Evolutionary conservation across 2,113 vertebrate species (phyloP).

Genomic region (Empidonax traillii): DNA sequence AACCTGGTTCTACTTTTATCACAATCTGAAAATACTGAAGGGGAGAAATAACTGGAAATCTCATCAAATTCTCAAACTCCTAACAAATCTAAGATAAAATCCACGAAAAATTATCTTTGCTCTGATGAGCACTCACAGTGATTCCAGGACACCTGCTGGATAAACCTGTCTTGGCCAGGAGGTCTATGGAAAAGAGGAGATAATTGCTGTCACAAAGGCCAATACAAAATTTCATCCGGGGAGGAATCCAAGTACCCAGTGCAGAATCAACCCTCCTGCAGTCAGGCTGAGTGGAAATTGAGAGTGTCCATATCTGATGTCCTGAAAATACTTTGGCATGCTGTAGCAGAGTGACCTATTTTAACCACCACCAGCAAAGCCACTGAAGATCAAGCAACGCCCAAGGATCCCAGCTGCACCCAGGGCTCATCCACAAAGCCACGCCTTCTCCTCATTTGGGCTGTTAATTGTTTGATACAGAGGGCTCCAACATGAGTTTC

Average conservation of each 20-base stretch:
- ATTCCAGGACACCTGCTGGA: not conserved
- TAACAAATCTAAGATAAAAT: not conserved
- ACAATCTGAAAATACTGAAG: not conserved
- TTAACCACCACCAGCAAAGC: not conserved
- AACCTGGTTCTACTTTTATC: not conserved
- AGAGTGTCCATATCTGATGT: not conserved
- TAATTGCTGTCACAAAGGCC: not conserved
- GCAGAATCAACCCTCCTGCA: not conserved
- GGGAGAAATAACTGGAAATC: not conserved
- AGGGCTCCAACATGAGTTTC: not conserved
- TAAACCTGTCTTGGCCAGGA: not conserved
- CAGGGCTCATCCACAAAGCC: rapidly evolving
- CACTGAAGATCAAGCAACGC: not conserved
- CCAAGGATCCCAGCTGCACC: not conserved
- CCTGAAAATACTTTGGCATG: not conserved
- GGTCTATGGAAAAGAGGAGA: not conserved
- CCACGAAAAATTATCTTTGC: not conserved
- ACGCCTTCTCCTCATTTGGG: not conserved
- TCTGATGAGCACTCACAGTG: not conserved
- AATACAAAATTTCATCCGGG: not conserved
- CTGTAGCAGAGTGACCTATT: not conserved
- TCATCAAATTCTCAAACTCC: not conserved
- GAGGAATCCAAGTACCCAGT: not conserved
- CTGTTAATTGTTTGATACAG: not conserved
- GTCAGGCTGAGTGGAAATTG: not conserved